Evolutionary conservation across 2,888 invertebrate genomes (phyloP), one percentile per base, ranked within the genome.

Genomic region (Cancer borealis): DNA sequence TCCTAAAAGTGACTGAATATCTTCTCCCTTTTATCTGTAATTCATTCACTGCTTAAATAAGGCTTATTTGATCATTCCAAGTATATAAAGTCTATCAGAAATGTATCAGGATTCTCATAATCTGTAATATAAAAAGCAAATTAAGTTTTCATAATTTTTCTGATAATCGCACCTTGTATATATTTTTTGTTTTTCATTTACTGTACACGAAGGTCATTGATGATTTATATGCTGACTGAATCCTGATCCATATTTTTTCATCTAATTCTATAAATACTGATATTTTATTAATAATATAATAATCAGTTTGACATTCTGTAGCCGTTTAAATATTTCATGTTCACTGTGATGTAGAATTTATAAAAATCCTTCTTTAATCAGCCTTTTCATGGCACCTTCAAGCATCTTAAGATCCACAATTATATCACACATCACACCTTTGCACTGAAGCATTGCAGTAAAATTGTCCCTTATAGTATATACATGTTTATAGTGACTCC

Each of bases 391-490:
- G n/a, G n/a, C 66, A 66, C 21, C 66, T 92, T 30, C 79, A n/a
- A 21, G 54, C 46, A 92, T 88, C 17, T 79, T 66, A 66, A 79
- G 21, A 92, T 79, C 21, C n/a, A 45, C n/a, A 66, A 66, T 66
- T 4, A 66, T 66, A 6, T 66, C 39, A 39, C 39, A 39, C 39
- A 66, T 66, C 66, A 66, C n/a, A 66, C 66, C 14, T 66, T 66
- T 66, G 21, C 21, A 21, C 21, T 21, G 21, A 66, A n/a, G n/a
- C n/a, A n/a, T 66, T 66, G 6, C 21, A n/a, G 21, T 66, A n/a
- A 66, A 66, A n/a, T 66, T 66, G 14, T 12, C 66, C 10, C 66
- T 66, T 21, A 66, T 17, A 17, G 26, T 73, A 73, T 26, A 90
- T 90, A 30, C 26, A 47, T 54, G 26, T 90, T 14, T 90, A 90